Evolutionary conservation across 2,797 vertebrate genomes (phyloP), one percentile per base, ranked within the genome.

Genomic region (Falco cherrug): DNA sequence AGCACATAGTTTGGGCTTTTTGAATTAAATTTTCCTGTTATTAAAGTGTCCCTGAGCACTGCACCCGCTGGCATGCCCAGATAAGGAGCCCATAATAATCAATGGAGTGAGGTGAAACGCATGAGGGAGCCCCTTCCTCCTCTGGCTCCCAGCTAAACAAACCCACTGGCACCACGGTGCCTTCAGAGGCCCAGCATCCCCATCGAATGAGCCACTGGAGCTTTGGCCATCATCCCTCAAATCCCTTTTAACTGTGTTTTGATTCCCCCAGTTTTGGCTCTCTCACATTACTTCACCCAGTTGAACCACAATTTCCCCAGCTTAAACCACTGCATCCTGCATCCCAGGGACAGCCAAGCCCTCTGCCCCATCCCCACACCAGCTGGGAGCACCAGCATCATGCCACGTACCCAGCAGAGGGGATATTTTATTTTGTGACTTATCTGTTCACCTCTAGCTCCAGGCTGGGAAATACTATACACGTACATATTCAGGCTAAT

Each of bases 1-100:
- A 91, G 89, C 91, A 87, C 85, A 22, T 60, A 84, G 73, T 87
- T 87, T n/a, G 80, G 83, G 90, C 31, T 78, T 80, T 86, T 45
- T 50, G 83, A 84, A 90, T 79, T 39, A 18, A 47, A n/a, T 84
- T 89, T 94, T 53, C 80, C 74, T 2, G 1, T 16, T 67, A 41
- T 39, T 60, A 5, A 84, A 67, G 80, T 24, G 20, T 65, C 89
- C 85, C 93, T 37, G 87, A 69, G 67, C 4, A 1, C 67, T 43
- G 70, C 17, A 37, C 61, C 91, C 84, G 0, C 76, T 78, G 76
- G 50, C 26, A 8, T 63, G 95, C 73, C 61, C 93, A 82, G 93
- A 69, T 81, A 73, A 77, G 91, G 79, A 90, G 33, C 65, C 65
- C 5, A 9, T 29, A 70, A 37, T 25, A 60, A 45, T 9, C 20